phyloP scores from a whole-genome alignment of 2,113 vertebrate genomes.

The Phycodurus eques region DNA sequence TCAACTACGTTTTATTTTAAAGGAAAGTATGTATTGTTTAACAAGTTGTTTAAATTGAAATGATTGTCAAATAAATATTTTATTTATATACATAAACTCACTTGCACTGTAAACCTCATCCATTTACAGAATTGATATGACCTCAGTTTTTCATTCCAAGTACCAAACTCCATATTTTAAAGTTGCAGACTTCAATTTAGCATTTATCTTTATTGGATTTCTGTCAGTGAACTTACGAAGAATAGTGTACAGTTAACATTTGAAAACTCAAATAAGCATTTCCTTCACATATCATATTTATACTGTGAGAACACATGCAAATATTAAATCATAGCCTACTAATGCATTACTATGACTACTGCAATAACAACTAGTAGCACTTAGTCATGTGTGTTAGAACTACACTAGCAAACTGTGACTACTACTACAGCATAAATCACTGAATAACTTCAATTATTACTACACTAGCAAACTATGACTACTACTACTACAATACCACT shows the following conservation, averaged over 20 bases:
- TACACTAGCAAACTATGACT: neutral
- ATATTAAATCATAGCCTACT: slow-evolving; percentile 1
- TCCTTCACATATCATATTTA: neutral
- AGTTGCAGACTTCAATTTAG: neutral
- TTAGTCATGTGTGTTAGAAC: neutral
- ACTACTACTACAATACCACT: neutral
- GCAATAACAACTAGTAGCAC: neutral
- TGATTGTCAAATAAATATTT: slow-evolving; percentile 36
- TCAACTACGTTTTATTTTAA: neutral
- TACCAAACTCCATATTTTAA: neutral
- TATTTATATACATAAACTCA: slow-evolving; percentile 16
- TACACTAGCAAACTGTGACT: neutral
- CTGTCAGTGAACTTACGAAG: neutral
- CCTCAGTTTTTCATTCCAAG: neutral
- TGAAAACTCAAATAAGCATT: neutral
- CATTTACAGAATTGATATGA: neutral
- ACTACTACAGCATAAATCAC: neutral
- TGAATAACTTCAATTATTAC: neutral
- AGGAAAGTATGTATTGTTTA: slow-evolving; percentile 5
- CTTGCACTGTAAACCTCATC: neutral
- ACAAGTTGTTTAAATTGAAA: neutral
- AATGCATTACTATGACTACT: neutral
- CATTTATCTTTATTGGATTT: neutral
- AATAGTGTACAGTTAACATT: neutral
- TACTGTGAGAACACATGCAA: neutral